A percentile compares a stretch with the other conserved stretches of the same genome.
Evolutionary conservation across 2,797 vertebrate species (phyloP).

Genomic region (Caiman crocodilus): DNA sequence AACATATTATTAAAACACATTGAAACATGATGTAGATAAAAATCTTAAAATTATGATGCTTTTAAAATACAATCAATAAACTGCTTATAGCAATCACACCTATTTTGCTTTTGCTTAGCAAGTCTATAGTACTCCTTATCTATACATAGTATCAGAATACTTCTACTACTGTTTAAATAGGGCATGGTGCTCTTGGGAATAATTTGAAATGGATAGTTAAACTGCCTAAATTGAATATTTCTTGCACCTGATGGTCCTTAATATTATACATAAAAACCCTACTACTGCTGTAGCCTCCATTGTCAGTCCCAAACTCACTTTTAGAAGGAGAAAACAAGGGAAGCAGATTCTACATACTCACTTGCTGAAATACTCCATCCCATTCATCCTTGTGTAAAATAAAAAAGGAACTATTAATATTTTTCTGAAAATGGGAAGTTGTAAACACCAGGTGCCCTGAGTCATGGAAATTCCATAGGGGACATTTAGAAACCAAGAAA

Average conservation of each 20-base stretch:
- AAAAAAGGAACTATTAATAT: neutral
- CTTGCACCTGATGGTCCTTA: neutral
- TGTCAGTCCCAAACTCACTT: neutral
- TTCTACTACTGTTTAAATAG: neutral
- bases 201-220: neutral
- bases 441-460: neutral
- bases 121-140: neutral
- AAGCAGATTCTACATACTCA: neutral
- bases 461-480: rapidly evolving
- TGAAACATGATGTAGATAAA: neutral
- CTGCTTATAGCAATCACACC: neutral
- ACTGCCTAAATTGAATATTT: neutral
- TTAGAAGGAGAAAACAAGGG: neutral
- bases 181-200: neutral
- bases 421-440: neutral
- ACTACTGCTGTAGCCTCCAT: neutral
- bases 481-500: neutral
- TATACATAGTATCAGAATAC: neutral
- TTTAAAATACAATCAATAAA: neutral
- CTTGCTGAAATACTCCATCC: neutral
- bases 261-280: neutral
- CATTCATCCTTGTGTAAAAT: neutral
- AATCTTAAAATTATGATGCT: neutral
- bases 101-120: neutral
- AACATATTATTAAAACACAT: neutral